A percentile compares a stretch with the other conserved stretches of the same genome.
These are phyloP conservation scores for Triplophysa siluroides DNA, from an alignment of 2,113 vertebrate genomes.

Conservation along the genomic window DNA sequence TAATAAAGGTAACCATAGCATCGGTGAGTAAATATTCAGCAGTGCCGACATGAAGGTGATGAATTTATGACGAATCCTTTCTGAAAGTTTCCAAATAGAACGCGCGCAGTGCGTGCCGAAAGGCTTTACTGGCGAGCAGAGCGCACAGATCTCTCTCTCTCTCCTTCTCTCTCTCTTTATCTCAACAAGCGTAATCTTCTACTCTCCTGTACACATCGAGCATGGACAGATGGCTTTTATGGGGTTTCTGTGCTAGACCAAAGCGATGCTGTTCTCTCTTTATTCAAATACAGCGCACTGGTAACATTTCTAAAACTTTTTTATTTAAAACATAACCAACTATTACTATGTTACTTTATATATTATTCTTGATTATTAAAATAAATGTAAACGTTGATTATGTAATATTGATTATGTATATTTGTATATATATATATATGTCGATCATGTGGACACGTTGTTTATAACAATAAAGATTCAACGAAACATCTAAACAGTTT, in stretches of 20 bases:
- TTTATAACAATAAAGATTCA: no score
- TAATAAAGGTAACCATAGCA: conserved; percentile 99
- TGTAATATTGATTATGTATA: no score
- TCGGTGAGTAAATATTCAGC: conserved; percentile 89
- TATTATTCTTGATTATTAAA: no score
- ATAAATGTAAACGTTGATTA: no score
- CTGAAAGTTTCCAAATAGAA: conserved; percentile 83
- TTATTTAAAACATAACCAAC: not conserved
- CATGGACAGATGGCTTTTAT: conserved; percentile 82
- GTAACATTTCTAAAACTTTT: not conserved
- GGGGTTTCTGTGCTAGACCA: conserved; percentile 67
- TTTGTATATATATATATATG: no score
- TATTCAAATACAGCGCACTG: not conserved
- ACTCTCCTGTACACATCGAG: conserved; percentile 83
- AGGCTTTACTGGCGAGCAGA: conserved; percentile 68
- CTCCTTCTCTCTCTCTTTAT: conserved; percentile 48
- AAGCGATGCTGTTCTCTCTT: conserved; percentile 5
- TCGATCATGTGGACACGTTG: no score
- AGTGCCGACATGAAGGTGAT: conserved; percentile 96
- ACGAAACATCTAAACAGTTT: no score
- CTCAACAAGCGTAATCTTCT: conserved; percentile 74
- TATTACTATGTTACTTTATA: no score
- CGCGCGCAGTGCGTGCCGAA: conserved; percentile 60
- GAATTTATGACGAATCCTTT: conserved; percentile 77
- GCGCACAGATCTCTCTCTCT: conserved; percentile 60